Evolutionary conservation across 2,797 vertebrate species (phyloP), one percentile per base, ranked within the genome.

Genomic region (Propithecus deckenii): DNA sequence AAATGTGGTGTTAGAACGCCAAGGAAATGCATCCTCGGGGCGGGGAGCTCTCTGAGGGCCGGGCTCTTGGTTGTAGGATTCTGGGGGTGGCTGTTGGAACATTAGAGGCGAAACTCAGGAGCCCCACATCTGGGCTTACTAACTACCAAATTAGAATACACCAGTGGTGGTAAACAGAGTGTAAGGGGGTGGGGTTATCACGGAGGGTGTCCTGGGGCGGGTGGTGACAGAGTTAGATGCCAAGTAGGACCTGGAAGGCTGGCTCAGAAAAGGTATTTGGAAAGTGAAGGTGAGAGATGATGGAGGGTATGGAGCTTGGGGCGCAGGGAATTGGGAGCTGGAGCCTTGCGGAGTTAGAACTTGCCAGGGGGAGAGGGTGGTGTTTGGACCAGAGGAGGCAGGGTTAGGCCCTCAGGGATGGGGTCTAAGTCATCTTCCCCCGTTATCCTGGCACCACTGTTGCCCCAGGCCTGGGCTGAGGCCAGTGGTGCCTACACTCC

Each of bases 391-490:
- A 3, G 0, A 46, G n/a, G 38, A 76, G 72, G 22, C 41, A 67
- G 46, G 61, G 71, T 25, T 65, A 52, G 41, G 22, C 25, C 32
- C 41, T 38, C 43, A 14, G 20, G 52, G 35, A 22, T 0, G 0
- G 14, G 28, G 41, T 57, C 91, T 52, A 35, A 65, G 20, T 75
- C 10, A 9, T 43, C 57, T 30, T 87, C 30, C 32, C 18, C 17
- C 57, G 46, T 71, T 79, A 0, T 48, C 63, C 59, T n/a, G 75
- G 10, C 2, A 28, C 4, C 28, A 7, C 65, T 50, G 86, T 38
- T 57, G 15, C 46, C 43, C 72, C 86, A 99, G 99, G 99, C 99
- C 41, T 99, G 99, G 99, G 99, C 99, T 0, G 98, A 99, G 92
- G 99, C 97, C 79, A 99, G 99, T 1, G 98, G 99, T 1, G 98